These are phyloP conservation scores for Hydropsyche betteni DNA, from an alignment of 2,888 invertebrate species.

Conservation along the genomic window DNA sequence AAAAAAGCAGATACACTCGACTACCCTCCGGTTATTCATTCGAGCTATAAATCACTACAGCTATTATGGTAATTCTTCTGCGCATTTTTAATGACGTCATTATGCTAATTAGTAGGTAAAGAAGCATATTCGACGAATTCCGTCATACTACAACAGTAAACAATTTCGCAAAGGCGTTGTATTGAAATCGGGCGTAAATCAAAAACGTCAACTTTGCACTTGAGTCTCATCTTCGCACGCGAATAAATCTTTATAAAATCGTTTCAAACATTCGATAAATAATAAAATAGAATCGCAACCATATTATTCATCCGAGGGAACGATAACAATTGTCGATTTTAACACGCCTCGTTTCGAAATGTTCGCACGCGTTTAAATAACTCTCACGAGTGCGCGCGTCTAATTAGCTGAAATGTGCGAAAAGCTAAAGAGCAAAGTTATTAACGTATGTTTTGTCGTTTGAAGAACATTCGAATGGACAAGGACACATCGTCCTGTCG, in stretches of 20 bases:
- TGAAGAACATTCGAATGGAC: background rate
- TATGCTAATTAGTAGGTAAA: conserved; percentile 9
- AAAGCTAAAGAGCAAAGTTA: conserved; percentile 11
- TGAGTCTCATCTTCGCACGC: too few species aligned
- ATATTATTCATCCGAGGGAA: too few species aligned
- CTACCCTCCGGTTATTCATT: background rate
- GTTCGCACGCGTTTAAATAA: background rate
- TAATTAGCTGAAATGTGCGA: conserved; percentile 18
- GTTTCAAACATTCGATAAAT: too few species aligned
- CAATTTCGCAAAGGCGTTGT: background rate
- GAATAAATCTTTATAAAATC: too few species aligned
- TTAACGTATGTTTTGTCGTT: background rate
- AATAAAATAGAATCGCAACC: too few species aligned
- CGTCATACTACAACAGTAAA: background rate
- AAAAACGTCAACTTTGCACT: too few species aligned
- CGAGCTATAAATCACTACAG: background rate
- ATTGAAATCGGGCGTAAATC: too few species aligned
- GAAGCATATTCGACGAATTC: background rate
- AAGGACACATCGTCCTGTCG: conserved; percentile 8
- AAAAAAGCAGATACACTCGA: background rate
- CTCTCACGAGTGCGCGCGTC: background rate
- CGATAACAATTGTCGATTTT: too few species aligned
- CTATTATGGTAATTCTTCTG: conserved; percentile 1
- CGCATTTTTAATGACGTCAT: conserved; percentile 5
- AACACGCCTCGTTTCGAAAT: too few species aligned